Evolutionary conservation across 2,113 vertebrate genomes (phyloP), one percentile per base, ranked within the genome.

Genomic region (Pituophis catenifer): DNA sequence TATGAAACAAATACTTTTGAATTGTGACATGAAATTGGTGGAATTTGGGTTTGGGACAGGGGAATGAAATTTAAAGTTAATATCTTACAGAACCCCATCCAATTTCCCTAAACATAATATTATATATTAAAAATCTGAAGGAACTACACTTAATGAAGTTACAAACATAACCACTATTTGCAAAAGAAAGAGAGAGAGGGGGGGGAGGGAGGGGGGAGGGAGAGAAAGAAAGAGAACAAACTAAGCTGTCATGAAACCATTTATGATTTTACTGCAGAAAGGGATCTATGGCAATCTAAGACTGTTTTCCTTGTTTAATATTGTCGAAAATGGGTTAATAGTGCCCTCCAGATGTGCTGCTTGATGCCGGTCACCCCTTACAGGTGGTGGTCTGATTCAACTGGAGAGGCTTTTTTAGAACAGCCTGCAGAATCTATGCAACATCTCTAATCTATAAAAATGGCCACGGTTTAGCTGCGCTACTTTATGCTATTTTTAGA

Each of bases 151-250:
- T 38, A 38, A 38, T 38, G 38, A 38, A 38, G 38, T 38, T 94
- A 4, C 62, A 44, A 3, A 88, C 33, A 2, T 3, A 90, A 94
- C 88, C 8, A 96, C 23, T 11, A 65, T 33, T 75, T 75, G 65
- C 6, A n/a, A 65, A 29, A 65, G 23, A 54, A 55, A 55, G 13
- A 15, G 4, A 15, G 54, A 23, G 21, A 58, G n/a, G n/a, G 11
- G 53, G 3, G 12, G 2, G 54, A 15, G 1, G 2, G 54, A 2
- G 11, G 53, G 3, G 12, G 2, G 54, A 15, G 1, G 2, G 54
- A 54, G 3, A 15, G 12, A 15, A 3, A 15, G 12, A 15, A 15
- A 12, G 3, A 54, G 3, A 9, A 13, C 0, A 0, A 12, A 15
- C 65, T 75, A 75, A 33, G 38, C n/a, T 33, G 29, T 75, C 70